phyloP scores from a whole-genome alignment of 2,113 vertebrate genomes.

The Syngnathoides biaculeatus region DNA sequence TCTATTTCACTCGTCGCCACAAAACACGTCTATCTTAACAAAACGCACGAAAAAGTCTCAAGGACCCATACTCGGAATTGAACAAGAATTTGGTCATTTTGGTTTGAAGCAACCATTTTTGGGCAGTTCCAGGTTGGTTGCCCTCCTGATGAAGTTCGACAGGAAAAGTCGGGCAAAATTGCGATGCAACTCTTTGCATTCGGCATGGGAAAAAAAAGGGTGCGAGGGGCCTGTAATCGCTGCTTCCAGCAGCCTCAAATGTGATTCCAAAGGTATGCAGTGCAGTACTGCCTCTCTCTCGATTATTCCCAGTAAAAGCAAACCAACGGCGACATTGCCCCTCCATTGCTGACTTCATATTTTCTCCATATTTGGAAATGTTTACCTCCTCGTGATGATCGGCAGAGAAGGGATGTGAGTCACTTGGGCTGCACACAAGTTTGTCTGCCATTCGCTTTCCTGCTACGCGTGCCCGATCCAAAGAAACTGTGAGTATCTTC shows the following conservation, averaged over 20 bases:
- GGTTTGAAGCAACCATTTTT: not conserved
- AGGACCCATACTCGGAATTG: not conserved
- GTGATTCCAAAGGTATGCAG: constrained; percentile 61
- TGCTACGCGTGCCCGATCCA: constrained; percentile 36
- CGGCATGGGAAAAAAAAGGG: too few species aligned
- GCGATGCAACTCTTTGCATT: too few species aligned
- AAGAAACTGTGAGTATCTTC: constrained; percentile 69
- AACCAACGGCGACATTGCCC: constrained; percentile 84
- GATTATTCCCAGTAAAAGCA: constrained; percentile 76
- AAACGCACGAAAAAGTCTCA: not conserved
- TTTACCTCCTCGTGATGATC: constrained; percentile 89
- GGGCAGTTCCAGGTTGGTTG: not conserved
- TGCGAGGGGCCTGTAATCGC: not conserved
- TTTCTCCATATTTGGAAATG: constrained; percentile 99
- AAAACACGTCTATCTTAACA: too few species aligned
- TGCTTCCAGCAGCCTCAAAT: constrained; percentile 42
- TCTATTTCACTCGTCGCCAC: too few species aligned
- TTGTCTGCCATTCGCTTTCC: constrained; percentile 49
- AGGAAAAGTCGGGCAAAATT: not conserved
- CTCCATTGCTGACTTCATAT: constrained; percentile 79
- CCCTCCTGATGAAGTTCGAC: not conserved
- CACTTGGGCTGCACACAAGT: constrained; percentile 69
- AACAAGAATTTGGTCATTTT: not conserved
- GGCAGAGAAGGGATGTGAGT: constrained; percentile 72
- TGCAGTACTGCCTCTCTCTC: constrained; percentile 63